Evolutionary conservation across 2,113 vertebrate species (phyloP).

Genomic region (Rattus rattus): DNA sequence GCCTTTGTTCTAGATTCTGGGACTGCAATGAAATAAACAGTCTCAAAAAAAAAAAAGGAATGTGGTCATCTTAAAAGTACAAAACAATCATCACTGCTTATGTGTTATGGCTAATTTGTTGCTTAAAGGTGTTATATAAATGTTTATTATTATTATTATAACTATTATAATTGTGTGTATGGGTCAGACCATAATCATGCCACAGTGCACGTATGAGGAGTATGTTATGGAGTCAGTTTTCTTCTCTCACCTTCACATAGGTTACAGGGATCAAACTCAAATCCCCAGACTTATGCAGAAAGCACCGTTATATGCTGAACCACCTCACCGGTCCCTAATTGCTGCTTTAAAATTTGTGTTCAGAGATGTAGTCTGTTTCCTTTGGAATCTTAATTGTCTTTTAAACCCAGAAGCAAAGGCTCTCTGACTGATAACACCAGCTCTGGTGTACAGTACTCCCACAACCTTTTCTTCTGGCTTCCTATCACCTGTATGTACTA

Average conservation of each 20-base stretch:
- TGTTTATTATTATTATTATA: background rate
- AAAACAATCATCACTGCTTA: background rate
- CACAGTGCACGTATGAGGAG: background rate
- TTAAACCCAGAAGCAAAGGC: background rate
- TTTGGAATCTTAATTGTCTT: conserved; percentile 10
- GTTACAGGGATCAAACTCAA: background rate
- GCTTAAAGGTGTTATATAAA: background rate
- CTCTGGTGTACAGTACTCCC: background rate
- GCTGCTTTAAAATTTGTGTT: background rate
- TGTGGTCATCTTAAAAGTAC: background rate
- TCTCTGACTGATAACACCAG: background rate
- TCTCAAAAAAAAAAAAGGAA: background rate
- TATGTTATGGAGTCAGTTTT: background rate
- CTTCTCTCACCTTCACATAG: background rate
- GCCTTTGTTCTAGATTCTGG: background rate
- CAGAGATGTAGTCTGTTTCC: background rate
- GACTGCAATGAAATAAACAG: background rate
- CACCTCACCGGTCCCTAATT: background rate
- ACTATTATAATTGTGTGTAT: background rate
- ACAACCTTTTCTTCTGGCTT: background rate
- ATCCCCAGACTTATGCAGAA: background rate
- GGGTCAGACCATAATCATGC: background rate
- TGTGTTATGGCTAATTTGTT: background rate
- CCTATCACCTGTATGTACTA: background rate
- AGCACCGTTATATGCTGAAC: background rate